A percentile compares a stretch with the other conserved stretches of the same genome.
phyloP scores from a whole-genome alignment of 2,797 vertebrate species.

The Halcyon leucocephala region DNA sequence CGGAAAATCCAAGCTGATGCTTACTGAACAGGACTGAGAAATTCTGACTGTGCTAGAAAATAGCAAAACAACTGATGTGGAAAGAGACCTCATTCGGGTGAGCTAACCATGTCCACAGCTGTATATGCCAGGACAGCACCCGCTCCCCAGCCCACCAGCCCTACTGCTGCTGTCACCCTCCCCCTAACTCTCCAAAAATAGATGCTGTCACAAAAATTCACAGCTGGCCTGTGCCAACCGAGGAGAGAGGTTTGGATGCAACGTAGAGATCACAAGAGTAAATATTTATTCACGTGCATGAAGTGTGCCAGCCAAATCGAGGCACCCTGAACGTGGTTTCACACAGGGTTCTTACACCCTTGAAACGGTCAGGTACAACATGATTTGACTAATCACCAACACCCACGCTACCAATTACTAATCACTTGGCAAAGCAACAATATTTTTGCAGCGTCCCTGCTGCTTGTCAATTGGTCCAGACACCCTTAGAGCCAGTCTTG shows the following conservation, averaged over 20 bases:
- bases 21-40: neutral
- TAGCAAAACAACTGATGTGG: neutral
- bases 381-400: neutral
- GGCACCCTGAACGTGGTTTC: neutral
- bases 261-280: neutral
- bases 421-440: neutral
- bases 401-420: neutral
- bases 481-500: neutral
- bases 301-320: neutral
- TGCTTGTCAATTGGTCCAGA: neutral
- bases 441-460: neutral
- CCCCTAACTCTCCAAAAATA: neutral
- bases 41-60: neutral
- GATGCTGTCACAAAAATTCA: neutral
- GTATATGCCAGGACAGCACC: rapidly evolving
- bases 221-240: rapidly evolving
- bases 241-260: rapidly evolving
- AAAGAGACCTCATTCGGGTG: neutral
- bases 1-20: neutral
- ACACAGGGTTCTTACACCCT: neutral
- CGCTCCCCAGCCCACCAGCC: neutral
- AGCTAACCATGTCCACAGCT: neutral
- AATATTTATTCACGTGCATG: neutral
- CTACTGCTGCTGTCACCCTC: neutral
- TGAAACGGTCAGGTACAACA: neutral